A percentile compares a stretch with the other conserved stretches of the same genome.
Evolutionary conservation across 2,888 invertebrate species (phyloP).

Genomic region (Drosophila rellima): DNA sequence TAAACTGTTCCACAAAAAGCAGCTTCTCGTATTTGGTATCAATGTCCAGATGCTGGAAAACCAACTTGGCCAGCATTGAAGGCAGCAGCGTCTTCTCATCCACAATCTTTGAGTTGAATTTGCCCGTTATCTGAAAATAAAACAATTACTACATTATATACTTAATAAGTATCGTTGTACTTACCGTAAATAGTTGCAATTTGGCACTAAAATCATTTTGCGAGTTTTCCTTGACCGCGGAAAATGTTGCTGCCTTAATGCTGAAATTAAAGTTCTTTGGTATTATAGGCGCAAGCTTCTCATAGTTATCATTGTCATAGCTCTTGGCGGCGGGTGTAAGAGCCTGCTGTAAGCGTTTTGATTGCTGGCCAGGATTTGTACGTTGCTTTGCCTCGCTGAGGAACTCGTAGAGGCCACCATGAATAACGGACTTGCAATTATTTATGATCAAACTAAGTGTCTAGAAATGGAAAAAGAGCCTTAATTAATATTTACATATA

Average conservation of each 20-base stretch:
- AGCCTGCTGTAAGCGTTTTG: conserved; percentile 28
- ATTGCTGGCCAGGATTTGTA: conserved; percentile 64
- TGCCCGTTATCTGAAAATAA: conserved; percentile 87
- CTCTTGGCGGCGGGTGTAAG: conserved; percentile 33
- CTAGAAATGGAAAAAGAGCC: conserved; percentile 57
- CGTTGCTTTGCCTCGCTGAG: conserved; percentile 85
- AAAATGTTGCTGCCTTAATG: conserved; percentile 90
- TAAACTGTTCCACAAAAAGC: conserved; percentile 87
- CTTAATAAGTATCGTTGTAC: conserved; percentile 36
- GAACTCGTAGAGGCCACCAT: conserved; percentile 86
- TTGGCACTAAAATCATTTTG: conserved; percentile 90
- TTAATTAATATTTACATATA: background rate
- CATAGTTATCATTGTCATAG: conserved; percentile 87
- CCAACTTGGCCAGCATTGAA: conserved; percentile 88
- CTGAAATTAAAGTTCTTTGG: conserved; percentile 93
- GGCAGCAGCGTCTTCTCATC: conserved; percentile 86
- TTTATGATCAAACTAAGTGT: conserved; percentile 86
- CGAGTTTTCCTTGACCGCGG: conserved; percentile 89
- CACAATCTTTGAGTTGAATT: conserved; percentile 87
- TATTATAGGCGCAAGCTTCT: conserved; percentile 91
- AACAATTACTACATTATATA: background rate
- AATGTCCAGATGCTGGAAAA: conserved; percentile 89
- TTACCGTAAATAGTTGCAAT: conserved; percentile 89
- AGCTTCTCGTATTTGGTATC: conserved; percentile 88
- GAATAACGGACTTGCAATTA: conserved; percentile 86